phyloP scores from a whole-genome alignment of 2,888 invertebrate species.

The Apamea epomidion region DNA sequence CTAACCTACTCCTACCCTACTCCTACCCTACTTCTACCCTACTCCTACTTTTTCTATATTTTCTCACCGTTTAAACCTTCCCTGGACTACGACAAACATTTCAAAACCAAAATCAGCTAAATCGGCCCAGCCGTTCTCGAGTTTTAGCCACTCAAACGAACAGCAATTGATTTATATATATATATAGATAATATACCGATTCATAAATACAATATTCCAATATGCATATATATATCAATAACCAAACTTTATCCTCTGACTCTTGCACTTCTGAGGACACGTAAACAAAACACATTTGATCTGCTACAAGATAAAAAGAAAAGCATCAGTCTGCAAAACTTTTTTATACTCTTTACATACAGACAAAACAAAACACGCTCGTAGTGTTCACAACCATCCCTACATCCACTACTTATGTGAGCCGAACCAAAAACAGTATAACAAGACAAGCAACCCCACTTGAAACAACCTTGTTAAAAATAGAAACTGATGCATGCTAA shows the following conservation, averaged over 20 bases:
- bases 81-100: too few relatives aligned
- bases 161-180: too few relatives aligned
- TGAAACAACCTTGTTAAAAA: conserved; percentile 67
- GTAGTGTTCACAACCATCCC: conserved; percentile 11
- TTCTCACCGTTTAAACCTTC: too few relatives aligned
- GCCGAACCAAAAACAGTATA: conserved; percentile 43
- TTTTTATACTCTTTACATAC: not conserved
- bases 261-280: not conserved
- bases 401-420: conserved; percentile 33
- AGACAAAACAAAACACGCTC: conserved; percentile 9
- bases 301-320: not conserved
- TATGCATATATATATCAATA: not conserved
- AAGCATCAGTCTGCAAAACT: not conserved
- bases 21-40: too few relatives aligned
- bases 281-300: not conserved
- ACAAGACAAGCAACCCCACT: conserved; percentile 52
- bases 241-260: not conserved
- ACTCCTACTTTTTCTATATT: too few relatives aligned
- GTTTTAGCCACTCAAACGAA: too few relatives aligned
- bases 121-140: too few relatives aligned
- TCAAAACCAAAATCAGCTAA: too few relatives aligned
- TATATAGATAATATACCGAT: not conserved
- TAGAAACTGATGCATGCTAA: conserved; percentile 67
- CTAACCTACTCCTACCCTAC: too few relatives aligned
- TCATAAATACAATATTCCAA: not conserved